Percentiles rank a stretch among this genome's conserved stretches.
Conservation (phyloP, 2,888 invertebrate species). For the Drosophila ezoana region DNA sequence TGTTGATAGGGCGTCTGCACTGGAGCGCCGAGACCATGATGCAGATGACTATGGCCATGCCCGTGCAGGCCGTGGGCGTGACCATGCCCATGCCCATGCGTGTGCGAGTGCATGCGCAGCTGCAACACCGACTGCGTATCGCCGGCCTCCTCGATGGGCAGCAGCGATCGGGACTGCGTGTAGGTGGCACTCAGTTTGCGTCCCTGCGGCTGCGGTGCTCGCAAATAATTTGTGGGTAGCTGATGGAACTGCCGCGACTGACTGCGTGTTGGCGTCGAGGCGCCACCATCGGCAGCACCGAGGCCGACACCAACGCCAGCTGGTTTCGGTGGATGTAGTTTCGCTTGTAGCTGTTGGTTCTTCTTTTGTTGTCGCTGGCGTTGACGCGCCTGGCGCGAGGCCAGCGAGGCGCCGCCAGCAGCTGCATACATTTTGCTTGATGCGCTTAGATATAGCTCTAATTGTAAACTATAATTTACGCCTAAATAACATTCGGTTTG, state of each 20-base stretch:
- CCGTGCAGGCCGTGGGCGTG: conserved; percentile 60
- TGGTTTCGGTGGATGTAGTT: conserved; percentile 85
- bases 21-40: conserved; percentile 42
- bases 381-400: conserved; percentile 92
- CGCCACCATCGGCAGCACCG: conserved; percentile 71
- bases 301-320: conserved; percentile 60
- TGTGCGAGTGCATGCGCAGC: conserved; percentile 78
- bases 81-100: conserved; percentile 65
- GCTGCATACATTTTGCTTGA: conserved; percentile 91
- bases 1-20: conserved; percentile 68
- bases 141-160: conserved; percentile 84
- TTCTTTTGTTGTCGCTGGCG: conserved; percentile 86
- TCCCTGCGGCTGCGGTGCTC: conserved; percentile 83
- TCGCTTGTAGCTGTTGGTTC: conserved; percentile 85
- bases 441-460: conserved; percentile 36
- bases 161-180: conserved; percentile 84
- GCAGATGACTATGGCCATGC: conserved; percentile 58
- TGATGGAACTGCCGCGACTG: conserved; percentile 87
- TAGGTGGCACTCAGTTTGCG: conserved; percentile 85
- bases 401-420: conserved; percentile 94
- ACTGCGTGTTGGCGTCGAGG: conserved; percentile 82
- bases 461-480: conserved; percentile 38
- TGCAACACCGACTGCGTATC: conserved; percentile 81
- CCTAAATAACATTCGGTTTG: conserved; percentile 38
- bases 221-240: conserved; percentile 85